phyloP scores from a whole-genome alignment of 2,113 vertebrate species.

The Macroglossus sobrinus region DNA sequence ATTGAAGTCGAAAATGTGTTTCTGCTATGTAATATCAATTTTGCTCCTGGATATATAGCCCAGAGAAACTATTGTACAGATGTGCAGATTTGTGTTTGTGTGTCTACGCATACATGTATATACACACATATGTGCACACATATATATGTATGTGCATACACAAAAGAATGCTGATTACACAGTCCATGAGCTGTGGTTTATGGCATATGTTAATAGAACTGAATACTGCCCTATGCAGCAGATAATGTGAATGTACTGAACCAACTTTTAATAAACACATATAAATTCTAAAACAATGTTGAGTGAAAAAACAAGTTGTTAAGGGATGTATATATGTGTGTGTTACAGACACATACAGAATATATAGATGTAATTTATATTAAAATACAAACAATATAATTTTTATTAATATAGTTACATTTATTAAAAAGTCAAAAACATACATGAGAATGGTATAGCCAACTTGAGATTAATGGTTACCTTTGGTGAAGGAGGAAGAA shows the following conservation, averaged over 20 bases:
- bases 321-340: not conserved
- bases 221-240: not conserved
- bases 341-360: not conserved
- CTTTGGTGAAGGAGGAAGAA: not conserved
- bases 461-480: not conserved
- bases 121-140: not conserved
- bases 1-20: not conserved
- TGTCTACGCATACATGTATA: not conserved
- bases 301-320: conserved; percentile 38
- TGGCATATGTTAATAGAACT: not conserved
- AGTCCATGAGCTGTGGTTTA: not conserved
- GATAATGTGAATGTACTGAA: not conserved
- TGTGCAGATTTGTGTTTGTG: not conserved
- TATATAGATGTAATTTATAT: not conserved
- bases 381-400: not conserved
- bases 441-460: not conserved
- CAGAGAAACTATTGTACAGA: not conserved
- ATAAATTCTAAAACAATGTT: conserved; percentile 14
- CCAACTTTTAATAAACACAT: not conserved
- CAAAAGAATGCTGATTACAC: not conserved
- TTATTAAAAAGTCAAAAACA: not conserved
- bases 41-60: not conserved
- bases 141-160: not conserved
- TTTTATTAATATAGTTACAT: not conserved
- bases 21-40: not conserved